These are phyloP conservation scores for Eubasilissa splendida DNA, from an alignment of 2,888 invertebrate species.

Conservation along the genomic window DNA sequence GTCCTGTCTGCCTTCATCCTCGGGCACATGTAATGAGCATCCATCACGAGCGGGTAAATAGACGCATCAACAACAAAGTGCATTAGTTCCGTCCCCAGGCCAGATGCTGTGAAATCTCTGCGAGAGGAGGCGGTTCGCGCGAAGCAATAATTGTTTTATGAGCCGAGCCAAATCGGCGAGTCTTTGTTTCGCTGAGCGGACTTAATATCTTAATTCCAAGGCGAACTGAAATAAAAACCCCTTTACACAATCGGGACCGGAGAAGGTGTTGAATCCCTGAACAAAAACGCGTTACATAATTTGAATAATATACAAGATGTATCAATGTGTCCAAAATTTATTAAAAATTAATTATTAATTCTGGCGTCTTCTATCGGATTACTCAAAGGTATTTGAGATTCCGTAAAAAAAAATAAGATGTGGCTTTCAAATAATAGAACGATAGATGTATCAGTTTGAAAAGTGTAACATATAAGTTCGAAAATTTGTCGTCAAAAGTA, in stretches of 20 bases:
- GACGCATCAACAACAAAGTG: constrained; percentile 16
- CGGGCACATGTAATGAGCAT: not conserved
- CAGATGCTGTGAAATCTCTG: constrained; percentile 35
- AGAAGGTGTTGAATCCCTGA: no score
- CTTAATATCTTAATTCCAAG: constrained; percentile 46
- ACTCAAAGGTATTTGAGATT: no score
- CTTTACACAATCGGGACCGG: constrained; percentile 8
- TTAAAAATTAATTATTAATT: no score
- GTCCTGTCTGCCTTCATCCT: not conserved
- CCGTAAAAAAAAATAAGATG: no score
- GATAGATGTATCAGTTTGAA: no score
- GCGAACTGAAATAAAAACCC: constrained; percentile 25
- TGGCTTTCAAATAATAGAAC: no score
- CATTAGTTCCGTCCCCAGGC: constrained; percentile 28
- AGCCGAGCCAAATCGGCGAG: constrained; percentile 48
- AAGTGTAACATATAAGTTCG: no score
- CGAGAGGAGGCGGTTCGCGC: constrained; percentile 42
- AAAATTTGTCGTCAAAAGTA: no score
- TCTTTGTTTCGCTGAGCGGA: constrained; percentile 51
- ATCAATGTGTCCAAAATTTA: no score
- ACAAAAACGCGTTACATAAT: no score
- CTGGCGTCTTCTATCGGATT: no score
- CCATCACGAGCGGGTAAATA: constrained; percentile 3
- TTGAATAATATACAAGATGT: no score
- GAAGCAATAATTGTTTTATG: constrained; percentile 58